Evolutionary conservation across 2,797 vertebrate genomes (phyloP).

Genomic region (Thripadectes ignobilis): DNA sequence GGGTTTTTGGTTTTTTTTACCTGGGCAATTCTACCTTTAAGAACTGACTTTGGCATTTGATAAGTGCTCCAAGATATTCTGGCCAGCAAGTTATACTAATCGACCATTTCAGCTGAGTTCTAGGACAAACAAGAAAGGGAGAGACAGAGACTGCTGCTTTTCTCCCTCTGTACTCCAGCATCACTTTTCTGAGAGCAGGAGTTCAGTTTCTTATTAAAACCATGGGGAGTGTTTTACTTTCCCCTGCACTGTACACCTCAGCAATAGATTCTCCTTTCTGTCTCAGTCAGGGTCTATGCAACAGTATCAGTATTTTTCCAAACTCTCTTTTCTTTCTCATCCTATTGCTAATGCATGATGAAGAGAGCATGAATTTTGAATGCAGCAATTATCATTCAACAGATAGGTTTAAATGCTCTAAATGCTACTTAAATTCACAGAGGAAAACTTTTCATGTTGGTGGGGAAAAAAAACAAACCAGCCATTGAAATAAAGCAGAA

Average conservation of each 20-base stretch:
- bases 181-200: neutral
- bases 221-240: neutral
- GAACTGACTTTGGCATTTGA: neutral
- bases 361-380: slow-evolving; percentile 30
- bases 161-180: neutral
- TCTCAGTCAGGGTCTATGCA: neutral
- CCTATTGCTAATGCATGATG: neutral
- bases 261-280: neutral
- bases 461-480: neutral
- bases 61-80: neutral
- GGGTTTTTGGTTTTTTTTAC: neutral
- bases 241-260: neutral
- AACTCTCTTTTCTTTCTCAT: neutral
- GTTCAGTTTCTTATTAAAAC: neutral
- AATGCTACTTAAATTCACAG: slow-evolving; percentile 14
- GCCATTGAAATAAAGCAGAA: neutral
- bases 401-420: slow-evolving; percentile 22
- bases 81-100: neutral
- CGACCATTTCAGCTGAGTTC: neutral
- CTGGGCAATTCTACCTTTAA: neutral
- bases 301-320: neutral
- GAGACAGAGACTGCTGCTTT: neutral
- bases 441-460: neutral
- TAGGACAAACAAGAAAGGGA: neutral
- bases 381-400: slow-evolving; percentile 26